Conservation (phyloP, 2,888 invertebrate genomes). For the Adelognathus sp. region DNA sequence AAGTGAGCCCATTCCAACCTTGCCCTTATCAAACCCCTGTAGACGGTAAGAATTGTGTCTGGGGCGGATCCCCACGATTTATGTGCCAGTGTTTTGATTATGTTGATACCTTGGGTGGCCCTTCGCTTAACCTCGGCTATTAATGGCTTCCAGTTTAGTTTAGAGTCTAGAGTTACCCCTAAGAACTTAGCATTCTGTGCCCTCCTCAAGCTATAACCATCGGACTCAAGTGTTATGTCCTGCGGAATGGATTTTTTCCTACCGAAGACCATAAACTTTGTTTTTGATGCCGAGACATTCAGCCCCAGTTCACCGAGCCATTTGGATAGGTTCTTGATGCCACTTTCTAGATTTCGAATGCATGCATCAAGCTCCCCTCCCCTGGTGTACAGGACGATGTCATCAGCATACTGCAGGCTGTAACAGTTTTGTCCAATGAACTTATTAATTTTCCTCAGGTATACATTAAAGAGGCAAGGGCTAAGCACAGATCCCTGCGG, state of each 20-base stretch:
- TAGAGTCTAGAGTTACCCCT: background rate
- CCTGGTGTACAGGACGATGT: background rate
- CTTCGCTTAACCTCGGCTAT: no score
- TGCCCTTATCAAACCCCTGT: slow-evolving; percentile 13
- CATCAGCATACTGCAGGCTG: background rate
- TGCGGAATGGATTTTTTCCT: background rate
- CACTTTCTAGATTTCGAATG: background rate
- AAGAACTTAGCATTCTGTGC: background rate
- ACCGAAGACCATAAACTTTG: background rate
- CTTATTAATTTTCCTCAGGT: background rate
- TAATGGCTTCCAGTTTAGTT: slow-evolving; percentile 3
- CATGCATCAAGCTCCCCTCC: background rate
- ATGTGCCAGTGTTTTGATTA: background rate
- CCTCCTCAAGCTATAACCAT: background rate
- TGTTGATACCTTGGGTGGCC: no score
- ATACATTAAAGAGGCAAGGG: slow-evolving; percentile 1
- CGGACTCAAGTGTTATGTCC: background rate
- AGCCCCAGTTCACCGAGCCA: background rate
- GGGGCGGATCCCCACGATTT: slow-evolving; percentile 31
- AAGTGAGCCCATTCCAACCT: background rate
- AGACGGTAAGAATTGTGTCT: background rate
- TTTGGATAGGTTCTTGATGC: background rate
- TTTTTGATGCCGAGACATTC: background rate
- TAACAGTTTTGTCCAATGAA: background rate
- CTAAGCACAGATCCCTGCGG: background rate